Conservation (phyloP, 2,888 invertebrate genomes). For the Brachypalpus laphriformis region DNA sequence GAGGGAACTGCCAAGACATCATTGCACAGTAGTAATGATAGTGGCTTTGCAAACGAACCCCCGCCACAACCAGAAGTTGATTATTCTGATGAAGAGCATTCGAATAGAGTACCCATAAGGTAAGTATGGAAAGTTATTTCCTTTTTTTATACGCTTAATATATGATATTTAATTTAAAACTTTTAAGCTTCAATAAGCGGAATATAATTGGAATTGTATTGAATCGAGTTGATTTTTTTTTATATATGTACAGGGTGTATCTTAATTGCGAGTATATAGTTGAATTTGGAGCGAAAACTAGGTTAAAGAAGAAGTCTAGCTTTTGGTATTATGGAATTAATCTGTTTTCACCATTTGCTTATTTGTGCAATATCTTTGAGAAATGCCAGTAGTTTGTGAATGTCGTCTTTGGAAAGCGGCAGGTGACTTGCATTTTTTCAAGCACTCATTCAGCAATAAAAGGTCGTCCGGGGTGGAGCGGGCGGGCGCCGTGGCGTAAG, state of each 20-base stretch:
- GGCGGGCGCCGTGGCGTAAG: too few species aligned
- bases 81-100: constrained; percentile 94
- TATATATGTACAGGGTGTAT: not conserved
- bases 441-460: too few species aligned
- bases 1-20: constrained; percentile 88
- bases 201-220: constrained; percentile 59
- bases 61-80: constrained; percentile 95
- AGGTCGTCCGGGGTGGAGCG: too few species aligned
- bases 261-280: too few species aligned
- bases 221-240: not conserved
- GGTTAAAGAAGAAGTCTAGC: too few species aligned
- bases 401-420: too few species aligned
- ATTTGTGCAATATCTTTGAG: too few species aligned
- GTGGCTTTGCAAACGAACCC: constrained; percentile 94
- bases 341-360: too few species aligned
- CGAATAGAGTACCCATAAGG: constrained; percentile 85
- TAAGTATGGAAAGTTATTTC: constrained; percentile 76
- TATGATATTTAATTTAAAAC: not conserved
- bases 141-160: not conserved
- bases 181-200: not conserved
- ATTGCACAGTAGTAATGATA: constrained; percentile 95
- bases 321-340: too few species aligned
- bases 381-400: too few species aligned
- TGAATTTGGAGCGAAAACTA: too few species aligned
- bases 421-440: too few species aligned